Base-by-base conservation (phyloP, 1,140 invertebrate genomes). In the Zaprionus ornatus region DNA sequence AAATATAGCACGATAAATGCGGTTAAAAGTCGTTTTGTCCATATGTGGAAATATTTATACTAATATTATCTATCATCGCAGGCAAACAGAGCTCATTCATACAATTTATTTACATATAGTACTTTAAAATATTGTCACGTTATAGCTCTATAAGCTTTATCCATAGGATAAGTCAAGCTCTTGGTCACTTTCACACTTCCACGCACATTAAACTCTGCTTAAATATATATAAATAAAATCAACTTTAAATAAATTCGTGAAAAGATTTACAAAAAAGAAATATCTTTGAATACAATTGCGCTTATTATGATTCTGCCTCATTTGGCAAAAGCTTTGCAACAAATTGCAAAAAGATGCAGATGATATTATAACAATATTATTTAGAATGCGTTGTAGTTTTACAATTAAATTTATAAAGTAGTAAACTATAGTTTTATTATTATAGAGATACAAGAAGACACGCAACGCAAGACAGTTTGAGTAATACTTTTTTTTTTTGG, bases 311-410 rank as follows among this genome's bases (percentile, higher is more conserved):
- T 67, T 67, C 74, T 55, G 77, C 82, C 78, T 68, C 64, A 77
- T 67, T 74, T 62, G 73, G 80, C 81, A 52, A 74, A 75, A 70
- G 48, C 29, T 66, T 65, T 80, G 57, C 35, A 32, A 32, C 40
- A 56, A 70, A 15, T 70, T 87, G 62, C 56, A 76, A 71, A 40
- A 32, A 71, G 27, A 48, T 71, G 61, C 61, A 57, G 17, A 57
- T 27, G 73, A 80, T 91, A 88, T 78, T 82, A 82, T 81, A 88
- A 91, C 83, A 90, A 84, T 90, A 80, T 91, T 62, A 75, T 77
- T 82, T 57, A 64, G 29, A 77, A 90, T 90, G 82, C 87, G 81
- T 80, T 87, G 77, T 83, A 69, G 63, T 91, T 84, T 72, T 91
- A 88, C 83, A 82, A 84, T 91, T 80, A 59, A 74, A 71, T 70